Conservation (phyloP, 2,113 vertebrate genomes). For the Stegostoma tigrinum region DNA sequence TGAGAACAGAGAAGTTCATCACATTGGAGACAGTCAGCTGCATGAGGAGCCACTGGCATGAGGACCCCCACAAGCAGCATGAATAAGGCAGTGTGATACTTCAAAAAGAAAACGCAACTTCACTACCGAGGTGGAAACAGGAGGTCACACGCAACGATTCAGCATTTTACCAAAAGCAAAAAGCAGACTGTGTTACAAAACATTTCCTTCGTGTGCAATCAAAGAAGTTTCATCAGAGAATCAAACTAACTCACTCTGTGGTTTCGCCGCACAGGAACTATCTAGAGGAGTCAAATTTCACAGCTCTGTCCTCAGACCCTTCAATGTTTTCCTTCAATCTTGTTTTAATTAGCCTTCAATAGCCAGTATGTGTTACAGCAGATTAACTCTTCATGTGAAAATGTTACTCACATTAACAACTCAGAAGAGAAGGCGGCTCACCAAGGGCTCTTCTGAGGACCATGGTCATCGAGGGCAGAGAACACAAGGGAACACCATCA, state of each 20-base stretch:
- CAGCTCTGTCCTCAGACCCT: background rate
- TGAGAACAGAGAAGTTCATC: background rate
- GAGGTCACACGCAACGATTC: background rate
- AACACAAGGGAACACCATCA: too few species aligned
- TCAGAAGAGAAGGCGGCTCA: background rate
- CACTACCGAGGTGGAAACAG: background rate
- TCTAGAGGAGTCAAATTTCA: background rate
- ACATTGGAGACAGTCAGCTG: background rate
- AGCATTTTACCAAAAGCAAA: background rate
- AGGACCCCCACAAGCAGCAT: background rate
- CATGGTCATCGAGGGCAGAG: too few species aligned
- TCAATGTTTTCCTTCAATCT: background rate
- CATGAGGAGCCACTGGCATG: background rate
- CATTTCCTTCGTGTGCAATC: background rate
- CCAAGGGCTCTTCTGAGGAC: too few species aligned
- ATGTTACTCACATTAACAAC: background rate
- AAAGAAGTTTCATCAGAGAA: background rate
- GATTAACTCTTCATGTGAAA: background rate
- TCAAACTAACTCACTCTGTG: background rate
- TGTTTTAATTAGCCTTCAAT: background rate
- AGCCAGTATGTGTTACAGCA: background rate
- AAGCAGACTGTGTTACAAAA: background rate
- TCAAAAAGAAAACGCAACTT: background rate
- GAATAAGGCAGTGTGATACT: background rate
- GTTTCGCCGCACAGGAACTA: background rate